Base-by-base conservation (phyloP, 2,113 vertebrate genomes). In the Eublepharis macularius region DNA sequence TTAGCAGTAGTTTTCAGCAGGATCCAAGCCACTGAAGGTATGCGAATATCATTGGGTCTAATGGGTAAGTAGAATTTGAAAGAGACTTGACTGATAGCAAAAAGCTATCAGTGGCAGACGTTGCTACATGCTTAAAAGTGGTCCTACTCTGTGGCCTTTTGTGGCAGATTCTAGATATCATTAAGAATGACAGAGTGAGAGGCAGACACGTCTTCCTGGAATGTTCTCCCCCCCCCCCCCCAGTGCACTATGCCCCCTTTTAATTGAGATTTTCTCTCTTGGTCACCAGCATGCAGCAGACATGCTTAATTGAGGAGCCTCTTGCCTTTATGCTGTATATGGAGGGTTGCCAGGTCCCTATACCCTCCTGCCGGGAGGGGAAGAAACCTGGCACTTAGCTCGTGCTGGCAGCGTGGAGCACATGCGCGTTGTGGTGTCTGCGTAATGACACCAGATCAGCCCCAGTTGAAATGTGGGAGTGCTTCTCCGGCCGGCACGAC, bases 11-110 rank as follows among this genome's bases (percentile, higher is more conserved):
- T 60, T 60, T 24, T 24, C 57, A 60, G 57, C 57, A 60, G 57
- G 57, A 5, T 24, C 57, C 57, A 60, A 43, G 66, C 57, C 76
- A 63, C 80, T 82, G 79, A 14, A 81, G 74, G 7, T 80, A 77
- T 84, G 57, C 88, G 60, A 84, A 4, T 84, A 32, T 84, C 82
- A 87, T 17, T 63, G 80, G 68, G 63, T 0, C 0, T 76, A 73
- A 39, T 49, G 82, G 74, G 80, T 86, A 91, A 87, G 82, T 69
- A 82, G 36, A 90, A 49, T 43, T 82, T 57, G 78, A 82, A 79
- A 83, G 54, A 88, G 89, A 90, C 86, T 89, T 75, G 41, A 39
- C 78, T 75, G 13, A 80, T 76, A 92, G 72, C 86, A 80, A 74
- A 87, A 81, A 87, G 83, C 7, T 57, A n/a, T 13, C 34, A 5